A percentile compares a stretch with the other conserved stretches of the same genome.
phyloP scores from a whole-genome alignment of 2,113 vertebrate species.

The Haemorhous mexicanus region DNA sequence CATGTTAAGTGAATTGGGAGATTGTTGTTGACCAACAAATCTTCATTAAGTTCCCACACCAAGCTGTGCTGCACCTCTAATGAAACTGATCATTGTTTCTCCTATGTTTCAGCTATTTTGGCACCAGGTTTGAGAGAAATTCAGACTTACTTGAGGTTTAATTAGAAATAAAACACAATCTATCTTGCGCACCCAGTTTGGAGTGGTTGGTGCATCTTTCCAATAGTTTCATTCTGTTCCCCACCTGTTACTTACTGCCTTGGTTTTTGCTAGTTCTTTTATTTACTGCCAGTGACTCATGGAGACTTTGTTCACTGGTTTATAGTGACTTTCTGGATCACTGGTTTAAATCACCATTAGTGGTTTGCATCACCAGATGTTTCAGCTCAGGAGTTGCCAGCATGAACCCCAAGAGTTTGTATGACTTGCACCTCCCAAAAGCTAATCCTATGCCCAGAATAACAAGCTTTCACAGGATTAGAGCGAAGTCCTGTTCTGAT shows the following conservation, averaged over 20 bases:
- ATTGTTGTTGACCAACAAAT: constrained; percentile 39
- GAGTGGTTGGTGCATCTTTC: background rate
- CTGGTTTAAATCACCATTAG: background rate
- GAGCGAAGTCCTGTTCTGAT: background rate
- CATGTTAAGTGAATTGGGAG: background rate
- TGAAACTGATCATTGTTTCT: background rate
- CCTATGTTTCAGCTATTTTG: background rate
- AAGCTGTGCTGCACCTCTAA: constrained; percentile 1
- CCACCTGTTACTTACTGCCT: background rate
- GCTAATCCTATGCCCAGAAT: background rate
- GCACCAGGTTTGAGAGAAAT: background rate
- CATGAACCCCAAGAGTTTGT: background rate
- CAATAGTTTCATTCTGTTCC: background rate
- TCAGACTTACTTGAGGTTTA: background rate
- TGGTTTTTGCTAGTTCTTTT: background rate
- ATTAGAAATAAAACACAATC: background rate
- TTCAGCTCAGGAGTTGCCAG: background rate
- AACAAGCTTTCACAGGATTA: background rate
- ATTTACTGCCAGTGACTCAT: background rate
- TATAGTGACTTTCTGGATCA: background rate
- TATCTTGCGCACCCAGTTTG: background rate
- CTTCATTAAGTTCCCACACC: constrained; percentile 4
- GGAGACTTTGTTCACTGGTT: background rate
- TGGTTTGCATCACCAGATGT: background rate
- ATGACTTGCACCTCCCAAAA: accelerated